Conservation (phyloP, 1,140 invertebrate genomes). For the Bombyx mandarina region DNA sequence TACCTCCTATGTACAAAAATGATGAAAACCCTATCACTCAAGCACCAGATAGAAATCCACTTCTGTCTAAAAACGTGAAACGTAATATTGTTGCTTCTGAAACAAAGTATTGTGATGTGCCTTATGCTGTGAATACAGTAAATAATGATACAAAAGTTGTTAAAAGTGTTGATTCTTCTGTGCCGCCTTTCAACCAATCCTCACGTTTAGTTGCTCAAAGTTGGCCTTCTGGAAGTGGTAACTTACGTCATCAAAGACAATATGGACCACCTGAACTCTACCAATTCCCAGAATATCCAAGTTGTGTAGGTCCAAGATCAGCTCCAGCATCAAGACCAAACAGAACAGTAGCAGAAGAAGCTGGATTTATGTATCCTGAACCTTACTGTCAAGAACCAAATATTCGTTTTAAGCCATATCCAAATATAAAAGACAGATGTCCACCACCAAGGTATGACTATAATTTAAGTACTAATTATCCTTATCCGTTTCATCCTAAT, state of each 20-base stretch:
- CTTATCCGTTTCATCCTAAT: constrained; percentile 43
- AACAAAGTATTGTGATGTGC: constrained; percentile 63
- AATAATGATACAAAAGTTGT: constrained; percentile 50
- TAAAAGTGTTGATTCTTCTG: constrained; percentile 40
- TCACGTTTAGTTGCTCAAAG: constrained; percentile 31
- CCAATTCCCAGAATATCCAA: constrained; percentile 50
- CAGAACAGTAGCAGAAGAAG: constrained; percentile 33
- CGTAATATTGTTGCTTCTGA: constrained; percentile 41
- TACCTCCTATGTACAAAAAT: constrained; percentile 51
- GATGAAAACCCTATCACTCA: constrained; percentile 33
- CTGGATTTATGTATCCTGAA: constrained; percentile 38
- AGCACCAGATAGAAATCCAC: constrained; percentile 18
- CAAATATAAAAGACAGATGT: constrained; percentile 45
- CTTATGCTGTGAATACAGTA: constrained; percentile 51
- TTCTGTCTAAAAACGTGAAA: constrained; percentile 40
- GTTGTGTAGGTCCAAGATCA: constrained; percentile 35
- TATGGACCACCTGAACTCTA: constrained; percentile 48
- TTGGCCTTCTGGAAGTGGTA: constrained; percentile 36
- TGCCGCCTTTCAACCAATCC: constrained; percentile 38
- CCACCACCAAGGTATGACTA: constrained; percentile 60
- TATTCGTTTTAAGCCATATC: constrained; percentile 58
- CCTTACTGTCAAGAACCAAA: constrained; percentile 47
- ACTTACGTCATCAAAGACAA: constrained; percentile 33
- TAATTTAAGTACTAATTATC: constrained; percentile 38
- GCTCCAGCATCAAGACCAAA: constrained; percentile 37